phyloP scores from a whole-genome alignment of 1,140 invertebrate species.

The Pararge aegeria region DNA sequence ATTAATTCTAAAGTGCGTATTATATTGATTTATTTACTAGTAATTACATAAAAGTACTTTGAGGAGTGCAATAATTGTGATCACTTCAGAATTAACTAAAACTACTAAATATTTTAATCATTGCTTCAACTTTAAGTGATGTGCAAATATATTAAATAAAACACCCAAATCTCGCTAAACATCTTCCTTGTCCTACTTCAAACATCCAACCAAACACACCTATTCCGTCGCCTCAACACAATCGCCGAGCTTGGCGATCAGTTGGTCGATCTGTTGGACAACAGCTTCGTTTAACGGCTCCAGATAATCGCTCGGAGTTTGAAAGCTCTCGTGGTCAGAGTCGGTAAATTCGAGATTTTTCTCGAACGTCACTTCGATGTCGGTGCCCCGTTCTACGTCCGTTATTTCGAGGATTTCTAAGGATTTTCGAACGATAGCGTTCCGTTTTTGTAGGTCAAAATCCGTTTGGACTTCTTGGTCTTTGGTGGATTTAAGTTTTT shows the following conservation, averaged over 20 bases:
- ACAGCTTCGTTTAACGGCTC: slow-evolving; percentile 65
- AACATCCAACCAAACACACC: slow-evolving; percentile 24
- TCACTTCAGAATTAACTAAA: no score
- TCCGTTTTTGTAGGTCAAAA: slow-evolving; percentile 37
- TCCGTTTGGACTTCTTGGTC: slow-evolving; percentile 47
- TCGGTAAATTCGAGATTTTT: slow-evolving; percentile 45
- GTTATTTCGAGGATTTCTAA: slow-evolving; percentile 57
- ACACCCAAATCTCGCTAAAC: neutral
- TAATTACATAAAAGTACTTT: no score
- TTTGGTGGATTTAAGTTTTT: slow-evolving; percentile 42
- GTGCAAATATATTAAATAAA: no score
- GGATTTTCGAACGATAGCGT: slow-evolving; percentile 47
- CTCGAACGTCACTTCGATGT: slow-evolving; percentile 58
- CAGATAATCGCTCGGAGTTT: slow-evolving; percentile 58
- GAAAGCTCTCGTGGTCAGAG: slow-evolving; percentile 52
- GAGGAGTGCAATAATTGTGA: no score
- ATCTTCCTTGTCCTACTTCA: neutral
- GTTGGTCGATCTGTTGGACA: slow-evolving; percentile 66
- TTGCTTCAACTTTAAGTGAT: no score
- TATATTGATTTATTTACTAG: no score
- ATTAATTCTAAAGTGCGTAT: no score
- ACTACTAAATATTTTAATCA: no score
- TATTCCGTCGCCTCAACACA: slow-evolving; percentile 37
- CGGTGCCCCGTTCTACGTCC: slow-evolving; percentile 32
- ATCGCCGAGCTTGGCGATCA: slow-evolving; percentile 61